A percentile compares a stretch with the other conserved stretches of the same genome.
Conservation (phyloP, 2,888 invertebrate species). For the Drosophila prostipennis region DNA sequence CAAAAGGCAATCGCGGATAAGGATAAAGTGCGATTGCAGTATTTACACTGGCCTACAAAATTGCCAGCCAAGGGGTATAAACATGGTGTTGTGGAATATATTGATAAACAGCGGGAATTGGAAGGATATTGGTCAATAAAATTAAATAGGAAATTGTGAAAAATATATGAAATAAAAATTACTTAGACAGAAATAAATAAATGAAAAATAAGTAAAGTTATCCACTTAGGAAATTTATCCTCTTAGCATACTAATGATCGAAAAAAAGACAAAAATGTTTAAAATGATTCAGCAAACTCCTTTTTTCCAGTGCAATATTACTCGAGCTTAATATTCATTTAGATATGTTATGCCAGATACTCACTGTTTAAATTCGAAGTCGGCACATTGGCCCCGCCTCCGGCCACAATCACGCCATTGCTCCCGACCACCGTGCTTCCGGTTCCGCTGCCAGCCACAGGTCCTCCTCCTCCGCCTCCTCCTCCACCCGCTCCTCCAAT, state of each 20-base stretch:
- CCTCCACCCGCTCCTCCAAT: constrained; percentile 42
- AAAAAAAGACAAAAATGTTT: too few relatives aligned
- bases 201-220: too few relatives aligned
- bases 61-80: not conserved
- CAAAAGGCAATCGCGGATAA: constrained; percentile 20
- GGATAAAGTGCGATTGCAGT: constrained; percentile 8
- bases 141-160: too few relatives aligned
- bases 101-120: not conserved
- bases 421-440: constrained; percentile 69
- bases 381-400: constrained; percentile 73
- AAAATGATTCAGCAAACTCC: not conserved
- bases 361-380: constrained; percentile 82
- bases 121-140: not conserved
- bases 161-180: too few relatives aligned
- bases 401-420: constrained; percentile 79
- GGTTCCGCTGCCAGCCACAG: constrained; percentile 51
- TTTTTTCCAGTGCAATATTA: not conserved
- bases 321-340: not conserved
- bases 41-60: constrained; percentile 24
- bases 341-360: constrained; percentile 44
- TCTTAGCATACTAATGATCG: too few relatives aligned
- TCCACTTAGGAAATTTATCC: too few relatives aligned
- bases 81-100: not conserved
- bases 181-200: too few relatives aligned
- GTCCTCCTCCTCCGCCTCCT: constrained; percentile 42